Evolutionary conservation across 2,113 vertebrate genomes (phyloP).

Genomic region (Anoplopoma fimbria): DNA sequence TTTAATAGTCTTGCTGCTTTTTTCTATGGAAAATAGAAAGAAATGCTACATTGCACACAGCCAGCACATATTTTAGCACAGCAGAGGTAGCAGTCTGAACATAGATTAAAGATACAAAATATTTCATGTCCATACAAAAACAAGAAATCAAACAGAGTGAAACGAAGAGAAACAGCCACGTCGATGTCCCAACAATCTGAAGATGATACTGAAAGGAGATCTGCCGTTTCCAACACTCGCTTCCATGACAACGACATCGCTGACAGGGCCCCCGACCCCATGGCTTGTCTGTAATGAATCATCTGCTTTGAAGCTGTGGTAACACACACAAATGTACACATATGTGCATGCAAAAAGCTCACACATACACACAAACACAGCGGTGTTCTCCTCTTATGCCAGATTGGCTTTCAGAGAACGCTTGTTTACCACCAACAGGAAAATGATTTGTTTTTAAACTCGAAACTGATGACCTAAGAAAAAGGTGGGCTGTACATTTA

Average conservation of each 20-base stretch:
- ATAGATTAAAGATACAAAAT: not conserved
- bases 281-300: constrained; percentile 74
- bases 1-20: constrained; percentile 3
- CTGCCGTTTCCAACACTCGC: constrained; percentile 67
- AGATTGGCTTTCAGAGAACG: constrained; percentile 39
- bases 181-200: constrained; percentile 54
- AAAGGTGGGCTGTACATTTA: constrained; percentile 8
- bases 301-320: constrained; percentile 62
- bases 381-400: not conserved
- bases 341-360: constrained; percentile 35
- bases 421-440: constrained; percentile 32
- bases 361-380: not conserved
- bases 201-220: constrained; percentile 79
- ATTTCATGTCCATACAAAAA: not conserved
- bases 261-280: constrained; percentile 63
- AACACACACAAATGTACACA: constrained; percentile 65
- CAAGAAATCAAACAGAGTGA: not conserved
- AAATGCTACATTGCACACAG: not conserved
- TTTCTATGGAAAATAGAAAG: not conserved
- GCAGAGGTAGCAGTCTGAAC: not conserved
- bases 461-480: not conserved
- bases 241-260: constrained; percentile 78
- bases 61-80: not conserved
- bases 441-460: constrained; percentile 39
- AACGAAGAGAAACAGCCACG: constrained; percentile 11